Evolutionary conservation across 1,140 invertebrate species (phyloP), one percentile per base, ranked within the genome.

Genomic region (Drosophila arawakana): DNA sequence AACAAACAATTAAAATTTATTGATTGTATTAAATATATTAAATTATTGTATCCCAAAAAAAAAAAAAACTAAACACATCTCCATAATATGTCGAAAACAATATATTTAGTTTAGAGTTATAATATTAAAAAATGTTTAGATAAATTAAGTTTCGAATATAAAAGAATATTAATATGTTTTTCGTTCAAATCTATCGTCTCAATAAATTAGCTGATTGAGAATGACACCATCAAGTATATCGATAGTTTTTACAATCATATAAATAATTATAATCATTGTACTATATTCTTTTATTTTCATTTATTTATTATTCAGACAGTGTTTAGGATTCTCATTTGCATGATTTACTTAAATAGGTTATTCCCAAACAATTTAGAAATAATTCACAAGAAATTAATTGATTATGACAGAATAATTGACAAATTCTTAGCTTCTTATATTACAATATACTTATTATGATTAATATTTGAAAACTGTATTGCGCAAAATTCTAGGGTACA

Each of bases 131-230:
- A 34, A 34, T 30, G 30, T 68, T 59, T 13, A 54, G 13, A 30
- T 6, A 30, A 30, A 30, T 30, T 30, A 13, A 15, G 54, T 57
- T 57, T 46, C 52, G 35, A 46, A 68, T 18, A 50, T 21, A 67
- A 34, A 49, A 43, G 39, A 61, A 54, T 54, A 44, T 41, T 41
- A 63, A 71, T 55, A 50, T 55, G 57, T 41, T 71, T 71, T 63
- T 47, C n/a, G 34, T 47, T 63, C 25, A 21, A 41, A 10, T 21
- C 59, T 71, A 41, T 46, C 59, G 50, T 63, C 59, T 70, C 50
- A 49, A 18, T 54, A 41, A 8, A 39, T 46, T 30, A 9, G 1
- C 18, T 13, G 11, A 8, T 10, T 25, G 10, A 18, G 7, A n/a
- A 11, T 15, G 34, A 11, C 41, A 6, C 7, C n/a, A 37, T 3